These are phyloP conservation scores for Aplocera efformata DNA, from an alignment of 2,888 invertebrate genomes.

Conservation along the genomic window DNA sequence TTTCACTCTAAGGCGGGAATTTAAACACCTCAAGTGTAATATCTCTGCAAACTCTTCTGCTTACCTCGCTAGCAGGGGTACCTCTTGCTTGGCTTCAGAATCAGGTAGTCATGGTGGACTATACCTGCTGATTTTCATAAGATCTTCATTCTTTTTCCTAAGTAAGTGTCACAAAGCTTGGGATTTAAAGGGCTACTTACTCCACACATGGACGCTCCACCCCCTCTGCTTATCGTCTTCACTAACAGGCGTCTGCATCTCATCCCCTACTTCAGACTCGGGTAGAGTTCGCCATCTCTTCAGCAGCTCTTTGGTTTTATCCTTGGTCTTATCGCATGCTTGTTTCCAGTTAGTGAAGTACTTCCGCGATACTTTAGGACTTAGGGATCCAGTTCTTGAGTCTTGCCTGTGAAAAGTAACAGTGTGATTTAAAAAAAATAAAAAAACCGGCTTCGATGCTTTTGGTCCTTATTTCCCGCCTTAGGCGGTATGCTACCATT, in stretches of 20 bases:
- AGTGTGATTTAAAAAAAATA: neutral
- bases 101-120: too few species aligned
- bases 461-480: too few species aligned
- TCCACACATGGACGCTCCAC: conserved; percentile 90
- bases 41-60: too few species aligned
- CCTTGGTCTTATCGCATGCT: conserved; percentile 88
- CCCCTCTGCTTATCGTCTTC: conserved; percentile 77
- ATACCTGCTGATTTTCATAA: too few species aligned
- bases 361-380: conserved; percentile 84
- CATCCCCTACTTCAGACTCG: conserved; percentile 69
- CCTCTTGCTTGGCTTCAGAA: too few species aligned
- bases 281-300: conserved; percentile 86
- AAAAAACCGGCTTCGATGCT: conserved; percentile 1
- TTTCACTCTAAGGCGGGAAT: too few species aligned
- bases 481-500: too few species aligned
- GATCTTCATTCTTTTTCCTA: too few species aligned
- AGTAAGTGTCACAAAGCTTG: too few species aligned
- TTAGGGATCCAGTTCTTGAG: conserved; percentile 57
- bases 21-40: too few species aligned
- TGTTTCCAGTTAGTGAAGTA: conserved; percentile 87
- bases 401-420: conserved; percentile 59
- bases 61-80: too few species aligned
- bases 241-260: conserved; percentile 58
- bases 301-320: conserved; percentile 86
- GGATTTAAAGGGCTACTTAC: too few species aligned